These are phyloP conservation scores for Atta texana DNA, from an alignment of 1,140 invertebrate genomes.

Conservation along the genomic window DNA sequence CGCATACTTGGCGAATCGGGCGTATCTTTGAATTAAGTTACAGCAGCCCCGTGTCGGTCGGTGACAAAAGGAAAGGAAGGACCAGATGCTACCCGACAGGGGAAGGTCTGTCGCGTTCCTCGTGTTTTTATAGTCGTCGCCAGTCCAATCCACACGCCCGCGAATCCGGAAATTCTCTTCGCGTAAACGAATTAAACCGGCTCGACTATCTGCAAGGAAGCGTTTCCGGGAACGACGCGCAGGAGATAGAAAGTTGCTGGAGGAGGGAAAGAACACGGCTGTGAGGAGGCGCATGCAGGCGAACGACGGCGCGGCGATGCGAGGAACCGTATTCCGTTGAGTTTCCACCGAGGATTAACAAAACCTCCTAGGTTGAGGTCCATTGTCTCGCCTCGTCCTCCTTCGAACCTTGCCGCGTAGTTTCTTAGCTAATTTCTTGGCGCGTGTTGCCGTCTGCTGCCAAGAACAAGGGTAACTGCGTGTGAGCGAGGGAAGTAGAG, in stretches of 20 bases:
- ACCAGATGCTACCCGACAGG: slow-evolving; percentile 44
- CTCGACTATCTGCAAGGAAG: slow-evolving; percentile 56
- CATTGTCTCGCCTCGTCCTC: slow-evolving; percentile 68
- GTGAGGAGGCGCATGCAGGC: slow-evolving; percentile 12
- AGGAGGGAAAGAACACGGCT: slow-evolving; percentile 24
- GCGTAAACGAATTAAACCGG: slow-evolving; percentile 64
- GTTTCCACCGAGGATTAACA: slow-evolving; percentile 72
- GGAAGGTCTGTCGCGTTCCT: slow-evolving; percentile 33
- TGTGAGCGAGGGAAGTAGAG: neutral
- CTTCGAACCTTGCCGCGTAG: slow-evolving; percentile 65
- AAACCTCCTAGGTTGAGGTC: slow-evolving; percentile 66
- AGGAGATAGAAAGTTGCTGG: slow-evolving; percentile 42
- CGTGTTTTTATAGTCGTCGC: slow-evolving; percentile 64
- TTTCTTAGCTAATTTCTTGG: slow-evolving; percentile 75
- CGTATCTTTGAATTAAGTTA: slow-evolving; percentile 65
- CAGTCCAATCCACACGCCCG: slow-evolving; percentile 40
- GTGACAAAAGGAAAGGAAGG: slow-evolving; percentile 45
- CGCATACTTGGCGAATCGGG: slow-evolving; percentile 70
- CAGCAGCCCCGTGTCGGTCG: slow-evolving; percentile 22
- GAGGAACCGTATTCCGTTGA: slow-evolving; percentile 56
- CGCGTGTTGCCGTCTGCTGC: slow-evolving; percentile 61
- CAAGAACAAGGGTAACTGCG: slow-evolving; percentile 52
- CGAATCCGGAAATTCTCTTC: slow-evolving; percentile 62
- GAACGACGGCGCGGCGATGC: slow-evolving; percentile 14
- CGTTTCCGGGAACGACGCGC: slow-evolving; percentile 30